Evolutionary conservation across 2,797 vertebrate species (phyloP).

Genomic region (Oreochromis grahami): DNA sequence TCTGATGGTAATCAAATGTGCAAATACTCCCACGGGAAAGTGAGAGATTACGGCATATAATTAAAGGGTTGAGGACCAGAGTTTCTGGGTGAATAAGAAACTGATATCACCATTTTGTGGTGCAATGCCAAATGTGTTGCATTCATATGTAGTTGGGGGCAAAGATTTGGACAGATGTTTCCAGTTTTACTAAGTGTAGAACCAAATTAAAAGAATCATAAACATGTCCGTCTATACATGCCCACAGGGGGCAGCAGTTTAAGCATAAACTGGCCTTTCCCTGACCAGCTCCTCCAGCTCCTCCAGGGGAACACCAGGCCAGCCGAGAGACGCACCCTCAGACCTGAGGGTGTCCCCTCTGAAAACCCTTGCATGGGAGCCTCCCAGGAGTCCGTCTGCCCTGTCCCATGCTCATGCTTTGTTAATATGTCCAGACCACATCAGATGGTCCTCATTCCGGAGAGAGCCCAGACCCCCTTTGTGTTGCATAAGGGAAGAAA

Average conservation of each 20-base stretch:
- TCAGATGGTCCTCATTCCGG: neutral
- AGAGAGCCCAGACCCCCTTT: accelerated
- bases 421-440: accelerated
- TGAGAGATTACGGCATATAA: neutral
- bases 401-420: no score
- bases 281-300: neutral
- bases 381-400: no score
- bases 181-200: neutral
- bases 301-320: neutral
- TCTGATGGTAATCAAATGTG: neutral
- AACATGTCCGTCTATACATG: neutral
- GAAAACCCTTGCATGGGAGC: neutral
- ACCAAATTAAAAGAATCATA: neutral
- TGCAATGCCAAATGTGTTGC: neutral
- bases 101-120: neutral
- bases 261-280: neutral
- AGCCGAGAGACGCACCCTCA: neutral
- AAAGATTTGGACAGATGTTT: neutral
- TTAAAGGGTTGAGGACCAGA: neutral
- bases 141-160: neutral
- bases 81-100: neutral
- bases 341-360: neutral
- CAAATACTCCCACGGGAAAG: neutral
- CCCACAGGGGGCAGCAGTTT: accelerated
- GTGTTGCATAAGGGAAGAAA: accelerated